These are phyloP conservation scores for Hymenopus coronatus DNA, from an alignment of 2,888 invertebrate genomes.

Conservation along the genomic window DNA sequence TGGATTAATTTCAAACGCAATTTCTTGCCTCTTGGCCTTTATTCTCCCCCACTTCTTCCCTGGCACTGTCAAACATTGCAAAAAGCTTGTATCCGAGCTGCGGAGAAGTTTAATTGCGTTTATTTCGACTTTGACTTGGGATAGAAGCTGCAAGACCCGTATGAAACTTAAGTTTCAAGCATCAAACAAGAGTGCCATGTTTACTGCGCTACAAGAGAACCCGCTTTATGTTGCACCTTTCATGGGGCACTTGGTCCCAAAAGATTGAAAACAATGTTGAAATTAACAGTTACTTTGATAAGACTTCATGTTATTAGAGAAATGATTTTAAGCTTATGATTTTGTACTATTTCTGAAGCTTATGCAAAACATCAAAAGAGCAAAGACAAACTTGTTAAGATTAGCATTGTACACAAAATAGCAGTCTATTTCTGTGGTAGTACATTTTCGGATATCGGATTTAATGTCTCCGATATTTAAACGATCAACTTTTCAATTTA, in stretches of 20 bases:
- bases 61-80: not conserved
- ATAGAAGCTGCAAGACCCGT: not conserved
- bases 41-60: not conserved
- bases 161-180: not conserved
- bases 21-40: not conserved
- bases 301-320: no score
- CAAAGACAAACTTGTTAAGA: no score
- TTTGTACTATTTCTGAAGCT: no score
- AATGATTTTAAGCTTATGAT: no score
- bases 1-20: not conserved
- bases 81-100: not conserved
- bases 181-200: not conserved
- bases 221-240: not conserved
- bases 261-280: not conserved
- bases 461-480: no score
- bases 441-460: no score
- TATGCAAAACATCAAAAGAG: no score
- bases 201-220: not conserved
- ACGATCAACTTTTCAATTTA: no score
- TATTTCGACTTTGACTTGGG: not conserved
- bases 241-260: not conserved
- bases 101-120: not conserved
- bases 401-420: no score
- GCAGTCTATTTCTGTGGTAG: no score
- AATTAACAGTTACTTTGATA: no score